phyloP scores from a whole-genome alignment of 1,140 invertebrate species.

The Drosophila persimilis region DNA sequence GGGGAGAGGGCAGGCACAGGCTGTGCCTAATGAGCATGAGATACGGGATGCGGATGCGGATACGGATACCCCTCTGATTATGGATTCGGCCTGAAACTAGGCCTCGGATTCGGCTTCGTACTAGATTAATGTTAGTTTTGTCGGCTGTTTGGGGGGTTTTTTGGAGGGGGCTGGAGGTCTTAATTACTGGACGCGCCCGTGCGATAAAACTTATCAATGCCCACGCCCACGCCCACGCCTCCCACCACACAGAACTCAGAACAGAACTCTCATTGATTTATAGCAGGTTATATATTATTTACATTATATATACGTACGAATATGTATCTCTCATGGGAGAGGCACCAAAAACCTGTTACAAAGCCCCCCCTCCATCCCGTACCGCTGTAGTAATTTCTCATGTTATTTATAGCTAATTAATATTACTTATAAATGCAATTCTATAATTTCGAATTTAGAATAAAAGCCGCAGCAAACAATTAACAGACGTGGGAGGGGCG shows the following conservation, averaged over 20 bases:
- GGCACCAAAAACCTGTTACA: conserved; percentile 59
- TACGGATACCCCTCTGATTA: conserved; percentile 41
- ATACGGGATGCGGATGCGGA: conserved; percentile 39
- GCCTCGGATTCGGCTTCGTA: conserved; percentile 24
- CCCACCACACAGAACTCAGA: conserved; percentile 1
- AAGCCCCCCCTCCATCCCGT: not conserved
- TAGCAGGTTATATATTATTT: conserved; percentile 75
- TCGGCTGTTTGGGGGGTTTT: conserved; percentile 4
- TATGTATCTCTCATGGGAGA: conserved; percentile 45
- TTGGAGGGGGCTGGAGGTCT: conserved; percentile 15
- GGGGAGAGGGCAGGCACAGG: conserved; percentile 41
- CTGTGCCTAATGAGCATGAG: conserved; percentile 80
- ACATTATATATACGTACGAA: conserved; percentile 42
- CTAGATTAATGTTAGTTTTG: conserved; percentile 73
- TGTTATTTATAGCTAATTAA: conserved; percentile 81
- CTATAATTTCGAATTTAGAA: conserved; percentile 76
- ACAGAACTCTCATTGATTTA: conserved; percentile 61
- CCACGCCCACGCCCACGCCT: conserved; percentile 20
- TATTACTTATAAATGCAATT: conserved; percentile 81
- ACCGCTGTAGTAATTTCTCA: conserved; percentile 51
- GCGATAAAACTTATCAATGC: conserved; percentile 78
- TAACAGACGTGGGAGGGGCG: conserved; percentile 6
- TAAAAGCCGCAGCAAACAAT: conserved; percentile 58
- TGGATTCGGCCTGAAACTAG: conserved; percentile 27
- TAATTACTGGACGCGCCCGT: conserved; percentile 76